These are phyloP conservation scores for Aegithalos caudatus DNA, from an alignment of 2,113 vertebrate species.

Conservation along the genomic window DNA sequence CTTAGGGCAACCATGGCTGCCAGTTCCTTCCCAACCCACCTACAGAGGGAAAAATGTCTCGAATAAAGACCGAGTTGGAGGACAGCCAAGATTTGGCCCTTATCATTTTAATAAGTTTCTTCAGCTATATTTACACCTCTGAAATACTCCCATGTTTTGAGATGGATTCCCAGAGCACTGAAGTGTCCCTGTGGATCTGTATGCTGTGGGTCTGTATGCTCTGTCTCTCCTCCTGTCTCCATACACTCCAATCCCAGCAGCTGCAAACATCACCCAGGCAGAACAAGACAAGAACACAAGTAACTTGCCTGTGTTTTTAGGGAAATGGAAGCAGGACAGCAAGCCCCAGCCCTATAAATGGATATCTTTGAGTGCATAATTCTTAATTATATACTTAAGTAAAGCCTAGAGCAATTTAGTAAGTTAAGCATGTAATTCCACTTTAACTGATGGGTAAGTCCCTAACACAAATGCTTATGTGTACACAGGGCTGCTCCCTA, in stretches of 20 bases:
- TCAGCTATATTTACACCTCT: neutral
- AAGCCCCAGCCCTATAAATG: neutral
- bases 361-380: neutral
- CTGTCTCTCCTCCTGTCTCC: neutral
- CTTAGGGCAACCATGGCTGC: neutral
- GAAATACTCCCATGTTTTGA: neutral
- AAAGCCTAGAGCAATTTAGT: conserved; percentile 21
- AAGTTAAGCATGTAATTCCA: conserved; percentile 51
- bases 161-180: neutral
- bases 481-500: neutral
- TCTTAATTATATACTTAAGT: conserved; percentile 13
- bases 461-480: neutral
- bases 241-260: neutral
- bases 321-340: neutral
- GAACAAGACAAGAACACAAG: neutral
- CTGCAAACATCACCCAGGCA: neutral
- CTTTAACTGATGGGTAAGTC: neutral
- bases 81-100: neutral
- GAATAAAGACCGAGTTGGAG: neutral
- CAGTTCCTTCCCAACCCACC: neutral
- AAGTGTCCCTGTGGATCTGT: neutral
- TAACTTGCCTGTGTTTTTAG: neutral
- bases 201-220: neutral
- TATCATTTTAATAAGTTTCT: neutral
- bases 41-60: neutral